Conservation (phyloP, 1,140 invertebrate genomes). For the Dryas iulia region DNA sequence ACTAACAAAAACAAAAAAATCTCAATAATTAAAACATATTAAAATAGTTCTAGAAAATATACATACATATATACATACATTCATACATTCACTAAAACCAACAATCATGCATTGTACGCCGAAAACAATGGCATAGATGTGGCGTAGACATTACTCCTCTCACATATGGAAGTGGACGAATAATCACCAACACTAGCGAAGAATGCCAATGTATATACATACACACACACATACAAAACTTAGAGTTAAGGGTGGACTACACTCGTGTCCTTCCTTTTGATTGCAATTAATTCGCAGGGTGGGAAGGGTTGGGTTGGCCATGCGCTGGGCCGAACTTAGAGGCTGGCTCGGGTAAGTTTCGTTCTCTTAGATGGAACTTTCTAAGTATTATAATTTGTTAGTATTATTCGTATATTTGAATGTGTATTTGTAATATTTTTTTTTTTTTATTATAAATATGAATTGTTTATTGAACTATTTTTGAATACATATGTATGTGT, state of each 20-base stretch:
- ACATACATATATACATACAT: neutral
- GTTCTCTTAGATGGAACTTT: conserved; percentile 14
- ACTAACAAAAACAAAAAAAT: too few species aligned
- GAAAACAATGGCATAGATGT: conserved; percentile 30
- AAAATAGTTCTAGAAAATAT: neutral
- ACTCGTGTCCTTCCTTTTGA: conserved; percentile 79
- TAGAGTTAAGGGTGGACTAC: conserved; percentile 75
- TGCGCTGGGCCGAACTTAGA: conserved; percentile 66
- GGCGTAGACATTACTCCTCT: conserved; percentile 28
- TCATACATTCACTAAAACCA: conserved; percentile 11
- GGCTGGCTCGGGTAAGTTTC: conserved; percentile 31
- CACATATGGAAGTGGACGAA: conserved; percentile 32
- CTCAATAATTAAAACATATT: too few species aligned
- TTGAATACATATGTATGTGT: too few species aligned
- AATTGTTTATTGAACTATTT: too few species aligned
- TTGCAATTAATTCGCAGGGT: conserved; percentile 79
- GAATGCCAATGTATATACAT: conserved; percentile 30
- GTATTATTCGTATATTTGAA: conserved; percentile 23
- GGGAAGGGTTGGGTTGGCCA: conserved; percentile 52
- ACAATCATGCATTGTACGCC: conserved; percentile 16
- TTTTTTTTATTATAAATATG: neutral
- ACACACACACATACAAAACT: conserved; percentile 49
- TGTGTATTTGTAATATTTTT: neutral
- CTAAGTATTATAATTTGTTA: conserved; percentile 27
- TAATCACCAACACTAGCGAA: conserved; percentile 30